These are phyloP conservation scores for Apotomis betuletana DNA, from an alignment of 2,888 invertebrate species.

Conservation along the genomic window DNA sequence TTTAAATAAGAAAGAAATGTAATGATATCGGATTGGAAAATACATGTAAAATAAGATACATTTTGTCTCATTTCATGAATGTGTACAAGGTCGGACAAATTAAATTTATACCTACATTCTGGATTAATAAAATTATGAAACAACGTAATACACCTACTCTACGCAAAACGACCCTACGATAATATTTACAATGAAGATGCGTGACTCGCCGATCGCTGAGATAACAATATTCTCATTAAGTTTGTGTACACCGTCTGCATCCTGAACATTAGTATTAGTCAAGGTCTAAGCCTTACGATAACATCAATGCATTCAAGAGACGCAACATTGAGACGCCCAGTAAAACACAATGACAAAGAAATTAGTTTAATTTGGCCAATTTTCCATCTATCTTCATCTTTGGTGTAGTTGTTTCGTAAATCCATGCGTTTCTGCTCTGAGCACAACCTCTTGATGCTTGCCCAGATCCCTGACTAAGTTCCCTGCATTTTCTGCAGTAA, in stretches of 20 bases:
- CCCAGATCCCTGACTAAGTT: slow-evolving; percentile 56
- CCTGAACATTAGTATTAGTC: slow-evolving; percentile 50
- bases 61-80: slow-evolving; percentile 2
- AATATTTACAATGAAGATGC: slow-evolving; percentile 9
- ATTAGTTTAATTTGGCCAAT: slow-evolving; percentile 80
- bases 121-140: too few species aligned
- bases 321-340: slow-evolving; percentile 57
- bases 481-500: slow-evolving; percentile 74
- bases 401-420: slow-evolving; percentile 66
- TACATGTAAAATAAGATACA: slow-evolving; percentile 14
- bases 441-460: slow-evolving; percentile 54
- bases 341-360: slow-evolving; percentile 66
- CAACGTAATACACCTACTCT: too few species aligned
- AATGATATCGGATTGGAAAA: slow-evolving; percentile 2
- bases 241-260: slow-evolving; percentile 35
- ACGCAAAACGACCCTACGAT: neutral
- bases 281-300: slow-evolving; percentile 68
- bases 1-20: slow-evolving; percentile 20
- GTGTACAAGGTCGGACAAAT: neutral
- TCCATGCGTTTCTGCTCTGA: slow-evolving; percentile 58
- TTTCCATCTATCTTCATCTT: slow-evolving; percentile 77
- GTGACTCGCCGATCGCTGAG: slow-evolving; percentile 8
- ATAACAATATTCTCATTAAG: slow-evolving; percentile 21
- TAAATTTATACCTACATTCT: too few species aligned
- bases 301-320: slow-evolving; percentile 60